phyloP scores from a whole-genome alignment of 2,888 invertebrate species.

The Melipona beecheii region DNA sequence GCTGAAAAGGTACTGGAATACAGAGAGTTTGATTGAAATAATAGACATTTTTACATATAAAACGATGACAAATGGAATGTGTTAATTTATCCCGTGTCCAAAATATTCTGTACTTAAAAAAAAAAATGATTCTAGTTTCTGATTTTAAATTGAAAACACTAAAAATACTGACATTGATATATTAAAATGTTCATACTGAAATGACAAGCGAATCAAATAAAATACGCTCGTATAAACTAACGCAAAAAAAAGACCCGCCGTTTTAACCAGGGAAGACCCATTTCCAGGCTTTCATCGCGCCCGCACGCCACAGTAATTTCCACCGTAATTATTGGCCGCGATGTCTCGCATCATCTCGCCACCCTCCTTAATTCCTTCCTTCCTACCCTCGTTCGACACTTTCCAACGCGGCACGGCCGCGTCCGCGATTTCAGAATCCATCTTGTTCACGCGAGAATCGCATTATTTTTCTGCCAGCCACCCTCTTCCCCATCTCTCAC shows the following conservation, averaged over 20 bases:
- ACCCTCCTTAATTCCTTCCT: slow-evolving; percentile 15
- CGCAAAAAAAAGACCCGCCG: background rate
- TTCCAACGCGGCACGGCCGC: slow-evolving; percentile 10
- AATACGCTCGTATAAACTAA: too few relatives aligned
- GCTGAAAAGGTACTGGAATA: too few relatives aligned
- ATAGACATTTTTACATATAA: too few relatives aligned
- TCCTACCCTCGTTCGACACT: slow-evolving; percentile 16
- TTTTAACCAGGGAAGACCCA: background rate
- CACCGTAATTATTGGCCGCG: slow-evolving; percentile 6
- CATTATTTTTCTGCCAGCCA: slow-evolving; percentile 62
- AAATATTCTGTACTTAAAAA: too few relatives aligned
- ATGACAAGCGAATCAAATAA: too few relatives aligned
- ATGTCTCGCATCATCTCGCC: slow-evolving; percentile 5
- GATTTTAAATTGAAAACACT: background rate
- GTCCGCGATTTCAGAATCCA: slow-evolving; percentile 48
- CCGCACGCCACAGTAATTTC: background rate
- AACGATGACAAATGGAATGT: too few relatives aligned
- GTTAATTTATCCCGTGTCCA: background rate
- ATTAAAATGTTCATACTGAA: too few relatives aligned
- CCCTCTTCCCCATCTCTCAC: slow-evolving; percentile 29
- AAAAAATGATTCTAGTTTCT: background rate
- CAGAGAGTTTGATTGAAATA: too few relatives aligned
- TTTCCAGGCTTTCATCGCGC: background rate
- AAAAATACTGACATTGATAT: too few relatives aligned
- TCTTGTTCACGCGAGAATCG: slow-evolving; percentile 69